Percentiles rank a stretch among this genome's conserved stretches.
These are phyloP conservation scores for Apotomis betuletana DNA, from an alignment of 2,888 invertebrate genomes.

Conservation along the genomic window DNA sequence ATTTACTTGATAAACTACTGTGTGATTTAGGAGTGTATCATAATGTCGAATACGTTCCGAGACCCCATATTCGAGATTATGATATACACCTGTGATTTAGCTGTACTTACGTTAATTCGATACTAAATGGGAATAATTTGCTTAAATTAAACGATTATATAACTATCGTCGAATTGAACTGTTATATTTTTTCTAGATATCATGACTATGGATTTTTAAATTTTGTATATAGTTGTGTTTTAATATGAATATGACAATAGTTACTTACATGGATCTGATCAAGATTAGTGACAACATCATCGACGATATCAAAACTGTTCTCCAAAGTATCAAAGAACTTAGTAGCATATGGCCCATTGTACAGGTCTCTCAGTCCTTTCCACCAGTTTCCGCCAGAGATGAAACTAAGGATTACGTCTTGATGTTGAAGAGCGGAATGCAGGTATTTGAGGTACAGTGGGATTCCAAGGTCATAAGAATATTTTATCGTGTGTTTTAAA, in stretches of 20 bases:
- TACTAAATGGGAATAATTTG: too few relatives aligned
- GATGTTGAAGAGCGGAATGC: constrained; percentile 66
- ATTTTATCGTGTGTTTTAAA: constrained; percentile 61
- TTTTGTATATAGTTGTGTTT: too few relatives aligned
- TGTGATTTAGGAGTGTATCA: too few relatives aligned
- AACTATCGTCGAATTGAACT: too few relatives aligned
- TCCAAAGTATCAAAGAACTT: constrained; percentile 67
- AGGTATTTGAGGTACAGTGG: constrained; percentile 72
- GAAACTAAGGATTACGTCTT: constrained; percentile 65
- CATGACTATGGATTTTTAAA: too few relatives aligned
- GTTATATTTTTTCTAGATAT: too few relatives aligned
- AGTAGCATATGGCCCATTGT: constrained; percentile 61
- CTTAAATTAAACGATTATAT: too few relatives aligned
- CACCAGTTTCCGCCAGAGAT: constrained; percentile 75
- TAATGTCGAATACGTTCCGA: too few relatives aligned
- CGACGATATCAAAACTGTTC: constrained; percentile 64
- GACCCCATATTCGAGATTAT: too few relatives aligned
- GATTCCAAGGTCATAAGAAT: constrained; percentile 69
- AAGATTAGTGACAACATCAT: constrained; percentile 67
- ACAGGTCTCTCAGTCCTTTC: constrained; percentile 59
- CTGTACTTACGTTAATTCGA: too few relatives aligned
- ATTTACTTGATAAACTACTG: too few relatives aligned
- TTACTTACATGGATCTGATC: constrained; percentile 75
- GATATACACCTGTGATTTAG: too few relatives aligned
- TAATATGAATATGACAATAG: background rate